Base-by-base conservation (phyloP, 2,113 vertebrate species). In the Elaphurus davidianus region DNA sequence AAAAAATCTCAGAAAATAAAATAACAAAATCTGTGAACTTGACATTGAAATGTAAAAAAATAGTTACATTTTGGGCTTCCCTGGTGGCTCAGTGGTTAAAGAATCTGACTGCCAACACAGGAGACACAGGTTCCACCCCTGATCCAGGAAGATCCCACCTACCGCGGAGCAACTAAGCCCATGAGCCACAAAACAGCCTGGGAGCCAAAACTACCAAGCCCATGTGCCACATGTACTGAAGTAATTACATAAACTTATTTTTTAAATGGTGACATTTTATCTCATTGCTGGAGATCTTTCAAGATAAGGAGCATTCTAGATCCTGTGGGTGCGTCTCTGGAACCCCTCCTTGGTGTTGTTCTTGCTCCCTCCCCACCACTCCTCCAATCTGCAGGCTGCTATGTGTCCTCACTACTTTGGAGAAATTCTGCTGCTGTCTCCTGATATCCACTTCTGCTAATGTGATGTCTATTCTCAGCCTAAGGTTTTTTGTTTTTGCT, bases 121-220 rank as follows among this genome's bases (percentile, higher is more conserved):
- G 23, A 43, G 36, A 76, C 36, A 27, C 11, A 2, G 71, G 36
- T 27, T 43, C 12, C 10, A 27, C 7, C 23, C 71, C 36, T 76
- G 71, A 76, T 40, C 36, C 23, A 1, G 13, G 71, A 76, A 76
- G 23, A 7, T 27, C 36, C 36, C 71, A 43, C 3, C 0, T 25
- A 43, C 23, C 2, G 1, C 0, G 0, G 11, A 27, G 71, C 71
- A 76, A 14, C 36, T 14, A 76, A 15, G 71, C 23, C 40, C 6
- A 14, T 7, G 36, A 40, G 12, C 71, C 40, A 43, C 12, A 27
- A 27, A 76, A 43, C 71, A 27, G 40, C 36, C 36, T 14, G 71
- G 36, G 23, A 27, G 71, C 71, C 25, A 23, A 13, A 76, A 76
- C 23, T 13, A 43, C 36, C 0, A 1, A 76, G 71, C 36, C 40